Base-by-base conservation (phyloP, 2,797 vertebrate species). In the Galagoides demidoff region DNA sequence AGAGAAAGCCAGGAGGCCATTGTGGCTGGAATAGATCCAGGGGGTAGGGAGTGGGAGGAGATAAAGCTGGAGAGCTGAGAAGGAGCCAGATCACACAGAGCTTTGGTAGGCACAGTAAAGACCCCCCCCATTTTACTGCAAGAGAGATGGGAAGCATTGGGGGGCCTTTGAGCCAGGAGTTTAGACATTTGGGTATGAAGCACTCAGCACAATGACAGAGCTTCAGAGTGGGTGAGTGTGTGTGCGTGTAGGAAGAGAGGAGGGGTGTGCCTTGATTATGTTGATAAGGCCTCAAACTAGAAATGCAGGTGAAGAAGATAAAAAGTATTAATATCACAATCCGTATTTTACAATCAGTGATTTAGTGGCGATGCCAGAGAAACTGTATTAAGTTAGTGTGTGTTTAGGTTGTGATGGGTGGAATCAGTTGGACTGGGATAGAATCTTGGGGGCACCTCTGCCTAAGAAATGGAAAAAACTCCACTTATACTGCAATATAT, bases 1-100 rank as follows among this genome's bases (percentile, higher is more conserved):
- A 70, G 57, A 96, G 89, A 96, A 94, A 94, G 31, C 31, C 57
- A 85, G n/a, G 37, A 57, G 71, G 29, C 31, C 11, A 16, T 11
- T 0, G 1, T 63, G 59, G 27, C 55, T 73, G 57, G 49, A 66
- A 7, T 39, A 39, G 29, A 84, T 43, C 31, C 8, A 14, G 19
- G 25, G 34, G 12, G 27, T 77, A n/a, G 25, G 52, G 57, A 37
- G n/a, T 59, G 19, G 61, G 13, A 84, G 20, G 31, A 85, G 39
- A 87, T 57, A 85, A 92, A 71, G 34, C 61, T 37, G 74, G 49
- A 85, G 29, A 81, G 37, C 61, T 45, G 19, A 61, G 37, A 64
- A 61, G n/a, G 39, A 91, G 22, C 43, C 23, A 94, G 43, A 34
- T 93, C 4, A 13, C 11, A 95, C 23, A 52, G 63, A 73, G 55